Evolutionary conservation across 1,140 invertebrate species (phyloP), one percentile per base, ranked within the genome.

Genomic region (Lasioglossum baleicum): DNA sequence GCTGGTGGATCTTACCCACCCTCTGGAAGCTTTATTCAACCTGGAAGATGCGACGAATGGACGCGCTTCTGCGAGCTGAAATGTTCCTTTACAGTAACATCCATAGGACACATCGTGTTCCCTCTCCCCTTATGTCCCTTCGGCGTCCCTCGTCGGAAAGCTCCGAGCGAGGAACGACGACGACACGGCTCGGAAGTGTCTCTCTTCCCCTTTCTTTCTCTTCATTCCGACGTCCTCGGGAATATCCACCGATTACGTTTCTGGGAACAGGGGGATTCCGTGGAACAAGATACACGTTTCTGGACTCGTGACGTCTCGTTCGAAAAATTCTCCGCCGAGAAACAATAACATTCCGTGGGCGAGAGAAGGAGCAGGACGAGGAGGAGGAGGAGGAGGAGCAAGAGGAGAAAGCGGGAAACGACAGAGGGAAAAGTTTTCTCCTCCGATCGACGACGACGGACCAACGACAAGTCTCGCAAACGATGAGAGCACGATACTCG

Each of bases 1-100:
- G 63, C 68, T 51, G 51, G 44, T 40, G 71, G 22, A 40, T 76
- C 53, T 63, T 20, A 48, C 70, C 40, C 44, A 13, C 42, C 13
- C 44, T 26, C 40, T 53, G 22, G 58, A 68, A 80, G 69, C 74
- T 83, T 82, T 81, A 81, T 83, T 82, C 82, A 83, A 66, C 67
- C 42, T 71, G 72, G 72, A 83, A 63, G 72, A 61, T 35, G 61
- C 67, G 66, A 80, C 81, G 72, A 83, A 72, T 83, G 79, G 82
- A 35, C 75, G 79, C 72, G 79, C 72, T 81, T 81, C 78, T 83
- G 66, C 79, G 78, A 81, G 67, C 66, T 63, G 60, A 53, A 71
- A 64, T 53, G 26, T 44, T 66, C 72, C 72, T 81, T 71, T 80
- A 72, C 69, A 61, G 71, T 51, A 70, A 80, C 69, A 71, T 76